These are phyloP conservation scores for Drosophila seguyi DNA, from an alignment of 1,140 invertebrate genomes.

Conservation along the genomic window DNA sequence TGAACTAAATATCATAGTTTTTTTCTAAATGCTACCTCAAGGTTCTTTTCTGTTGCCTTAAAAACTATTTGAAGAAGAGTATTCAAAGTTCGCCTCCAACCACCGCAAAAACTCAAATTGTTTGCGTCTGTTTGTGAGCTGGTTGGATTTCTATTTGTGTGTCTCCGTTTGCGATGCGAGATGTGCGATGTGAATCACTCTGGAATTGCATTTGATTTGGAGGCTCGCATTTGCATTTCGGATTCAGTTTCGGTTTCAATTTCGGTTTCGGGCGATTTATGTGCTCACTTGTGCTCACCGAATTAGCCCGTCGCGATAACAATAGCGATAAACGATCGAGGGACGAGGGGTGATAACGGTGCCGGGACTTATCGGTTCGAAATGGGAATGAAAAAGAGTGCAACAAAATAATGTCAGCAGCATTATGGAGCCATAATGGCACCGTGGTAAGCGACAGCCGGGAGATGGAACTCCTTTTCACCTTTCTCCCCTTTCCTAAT, in stretches of 20 bases:
- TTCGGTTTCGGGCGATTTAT: neutral
- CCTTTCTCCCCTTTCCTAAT: neutral
- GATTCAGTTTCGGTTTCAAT: neutral
- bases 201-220: conserved; percentile 40
- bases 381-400: neutral
- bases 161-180: conserved; percentile 7
- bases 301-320: conserved; percentile 18
- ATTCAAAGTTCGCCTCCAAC: neutral
- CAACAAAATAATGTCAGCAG: neutral
- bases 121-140: conserved; percentile 8
- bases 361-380: neutral
- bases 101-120: neutral
- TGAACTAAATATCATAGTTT: too few species aligned
- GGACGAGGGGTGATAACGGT: neutral
- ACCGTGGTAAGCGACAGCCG: neutral
- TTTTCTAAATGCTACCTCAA: too few species aligned
- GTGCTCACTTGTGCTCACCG: conserved; percentile 3
- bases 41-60: too few species aligned
- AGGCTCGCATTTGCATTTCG: conserved; percentile 23
- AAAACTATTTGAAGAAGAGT: neutral
- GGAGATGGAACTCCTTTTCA: neutral
- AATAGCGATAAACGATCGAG: conserved; percentile 1
- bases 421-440: neutral
- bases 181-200: conserved; percentile 28
- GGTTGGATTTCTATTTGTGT: neutral